Evolutionary conservation across 2,797 vertebrate genomes (phyloP).

Genomic region (Tadarida brasiliensis): DNA sequence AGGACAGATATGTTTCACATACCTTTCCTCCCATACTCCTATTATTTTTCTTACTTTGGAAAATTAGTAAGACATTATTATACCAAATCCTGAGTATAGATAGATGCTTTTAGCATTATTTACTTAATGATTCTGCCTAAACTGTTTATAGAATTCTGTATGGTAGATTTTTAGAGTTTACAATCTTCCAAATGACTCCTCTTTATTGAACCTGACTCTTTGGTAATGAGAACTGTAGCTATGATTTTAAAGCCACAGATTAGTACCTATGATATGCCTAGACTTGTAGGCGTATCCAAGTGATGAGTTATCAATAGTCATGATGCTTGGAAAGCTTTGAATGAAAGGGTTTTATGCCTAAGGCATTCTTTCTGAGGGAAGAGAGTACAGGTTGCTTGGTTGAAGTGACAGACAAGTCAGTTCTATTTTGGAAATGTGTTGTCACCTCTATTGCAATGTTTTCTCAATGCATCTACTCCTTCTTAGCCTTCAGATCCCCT

Average conservation of each 20-base stretch:
- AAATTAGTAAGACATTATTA: neutral
- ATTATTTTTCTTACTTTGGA: neutral
- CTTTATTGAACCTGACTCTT: conserved; percentile 74
- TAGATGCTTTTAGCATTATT: conserved; percentile 43
- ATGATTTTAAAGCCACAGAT: conserved; percentile 71
- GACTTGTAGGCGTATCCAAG: conserved; percentile 63
- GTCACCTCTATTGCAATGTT: neutral
- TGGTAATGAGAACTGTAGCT: conserved; percentile 71
- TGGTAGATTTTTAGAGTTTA: conserved; percentile 69
- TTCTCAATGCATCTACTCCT: neutral
- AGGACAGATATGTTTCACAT: neutral
- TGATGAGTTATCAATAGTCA: conserved; percentile 41
- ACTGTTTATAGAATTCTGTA: conserved; percentile 50
- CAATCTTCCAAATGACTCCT: conserved; percentile 37
- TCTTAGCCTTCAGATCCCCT: neutral
- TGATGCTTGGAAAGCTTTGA: conserved; percentile 52
- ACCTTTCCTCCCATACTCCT: conserved; percentile 32
- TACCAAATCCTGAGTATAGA: neutral
- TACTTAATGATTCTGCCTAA: conserved; percentile 57
- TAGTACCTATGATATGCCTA: conserved; percentile 61
- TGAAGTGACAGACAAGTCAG: neutral
- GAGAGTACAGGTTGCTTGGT: neutral
- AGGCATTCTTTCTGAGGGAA: conserved; percentile 53
- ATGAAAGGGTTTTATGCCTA: conserved; percentile 55
- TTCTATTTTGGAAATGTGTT: conserved; percentile 20